Evolutionary conservation across 2,888 invertebrate genomes (phyloP).

Genomic region (Lottia scabra): DNA sequence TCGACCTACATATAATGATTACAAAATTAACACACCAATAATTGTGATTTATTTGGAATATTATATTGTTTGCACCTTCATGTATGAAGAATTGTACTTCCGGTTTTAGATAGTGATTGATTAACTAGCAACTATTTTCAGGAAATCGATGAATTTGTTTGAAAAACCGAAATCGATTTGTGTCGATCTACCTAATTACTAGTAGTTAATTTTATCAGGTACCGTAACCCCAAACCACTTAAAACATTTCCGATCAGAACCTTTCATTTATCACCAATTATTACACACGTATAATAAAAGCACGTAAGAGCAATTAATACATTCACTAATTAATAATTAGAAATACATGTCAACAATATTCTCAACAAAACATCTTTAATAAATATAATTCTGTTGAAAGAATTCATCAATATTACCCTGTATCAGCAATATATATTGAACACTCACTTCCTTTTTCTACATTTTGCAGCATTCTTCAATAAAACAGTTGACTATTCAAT

Average conservation of each 20-base stretch:
- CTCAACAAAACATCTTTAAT: neutral
- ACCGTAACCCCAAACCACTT: constrained; percentile 4
- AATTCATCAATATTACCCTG: too few species aligned
- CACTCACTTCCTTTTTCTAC: too few species aligned
- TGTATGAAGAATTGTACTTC: neutral
- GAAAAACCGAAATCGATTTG: neutral
- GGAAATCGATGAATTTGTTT: neutral
- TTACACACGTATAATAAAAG: neutral
- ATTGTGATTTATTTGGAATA: too few species aligned
- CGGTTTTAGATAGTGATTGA: neutral
- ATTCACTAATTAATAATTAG: neutral
- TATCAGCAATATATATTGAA: too few species aligned
- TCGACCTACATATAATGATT: too few species aligned
- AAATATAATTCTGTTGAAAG: too few species aligned
- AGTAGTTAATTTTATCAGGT: neutral
- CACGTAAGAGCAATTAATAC: constrained; percentile 1
- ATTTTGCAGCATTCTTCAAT: too few species aligned
- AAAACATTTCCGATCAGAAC: neutral
- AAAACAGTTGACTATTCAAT: too few species aligned
- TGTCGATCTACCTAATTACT: neutral
- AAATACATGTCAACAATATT: neutral
- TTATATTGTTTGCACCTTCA: too few species aligned
- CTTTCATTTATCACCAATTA: neutral
- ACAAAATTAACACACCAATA: too few species aligned
- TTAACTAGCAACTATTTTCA: neutral